phyloP scores from a whole-genome alignment of 2,888 invertebrate species.

The Gortyna flavago region DNA sequence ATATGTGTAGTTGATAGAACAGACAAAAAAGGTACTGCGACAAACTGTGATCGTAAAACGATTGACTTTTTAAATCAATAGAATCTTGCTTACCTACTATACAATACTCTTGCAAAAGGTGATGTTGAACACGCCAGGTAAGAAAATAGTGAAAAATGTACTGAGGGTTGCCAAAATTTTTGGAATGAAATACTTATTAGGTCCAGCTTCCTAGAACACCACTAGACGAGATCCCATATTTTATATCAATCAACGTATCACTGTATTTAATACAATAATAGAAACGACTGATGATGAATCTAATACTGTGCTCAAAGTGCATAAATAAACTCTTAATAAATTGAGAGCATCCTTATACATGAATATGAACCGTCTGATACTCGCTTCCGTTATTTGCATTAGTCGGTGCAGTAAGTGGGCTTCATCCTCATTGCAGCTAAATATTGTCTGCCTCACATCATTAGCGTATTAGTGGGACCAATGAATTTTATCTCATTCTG shows the following conservation, averaged over 20 bases:
- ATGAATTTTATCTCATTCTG: slow-evolving; percentile 46
- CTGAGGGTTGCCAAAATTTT: slow-evolving; percentile 29
- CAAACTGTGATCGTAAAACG: not conserved
- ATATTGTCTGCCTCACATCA: slow-evolving; percentile 62
- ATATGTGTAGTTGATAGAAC: slow-evolving; percentile 7
- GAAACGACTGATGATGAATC: slow-evolving; percentile 10
- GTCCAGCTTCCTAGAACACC: slow-evolving; percentile 6
- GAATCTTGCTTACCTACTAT: not conserved
- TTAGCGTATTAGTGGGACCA: slow-evolving; percentile 56
- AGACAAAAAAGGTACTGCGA: slow-evolving; percentile 3
- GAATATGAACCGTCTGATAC: slow-evolving; percentile 71
- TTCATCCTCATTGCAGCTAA: slow-evolving; percentile 83
- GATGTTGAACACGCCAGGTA: slow-evolving; percentile 14
- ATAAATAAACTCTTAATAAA: slow-evolving; percentile 53
- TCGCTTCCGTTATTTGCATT: slow-evolving; percentile 74
- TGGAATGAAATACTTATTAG: slow-evolving; percentile 16
- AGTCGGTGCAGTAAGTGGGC: slow-evolving; percentile 73
- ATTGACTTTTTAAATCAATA: slow-evolving; percentile 2
- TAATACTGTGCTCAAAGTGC: not conserved
- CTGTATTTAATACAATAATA: not conserved
- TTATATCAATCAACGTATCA: slow-evolving; percentile 29
- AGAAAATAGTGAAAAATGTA: not conserved
- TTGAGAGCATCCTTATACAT: slow-evolving; percentile 60
- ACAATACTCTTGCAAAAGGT: slow-evolving; percentile 1
- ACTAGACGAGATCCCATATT: slow-evolving; percentile 1